These are phyloP conservation scores for Hormaphis cornu DNA, from an alignment of 1,140 invertebrate genomes.

Conservation along the genomic window DNA sequence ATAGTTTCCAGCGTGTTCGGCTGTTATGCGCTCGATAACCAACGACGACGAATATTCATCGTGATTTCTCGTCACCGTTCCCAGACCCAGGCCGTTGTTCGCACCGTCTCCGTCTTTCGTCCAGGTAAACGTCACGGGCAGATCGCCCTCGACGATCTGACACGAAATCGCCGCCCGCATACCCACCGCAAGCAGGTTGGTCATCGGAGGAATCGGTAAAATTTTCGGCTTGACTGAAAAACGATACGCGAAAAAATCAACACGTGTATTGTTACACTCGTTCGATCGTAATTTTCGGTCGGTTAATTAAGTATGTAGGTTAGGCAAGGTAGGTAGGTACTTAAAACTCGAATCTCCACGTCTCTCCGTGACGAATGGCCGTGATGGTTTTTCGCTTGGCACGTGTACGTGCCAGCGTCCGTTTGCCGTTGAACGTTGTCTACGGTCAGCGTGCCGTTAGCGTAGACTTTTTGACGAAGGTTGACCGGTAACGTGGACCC, in stretches of 20 bases:
- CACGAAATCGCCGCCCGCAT: slow-evolving; percentile 87
- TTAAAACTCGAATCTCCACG: slow-evolving; percentile 67
- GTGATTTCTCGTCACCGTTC: slow-evolving; percentile 51
- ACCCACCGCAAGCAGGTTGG: slow-evolving; percentile 71
- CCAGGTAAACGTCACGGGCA: slow-evolving; percentile 80
- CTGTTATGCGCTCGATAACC: slow-evolving; percentile 75
- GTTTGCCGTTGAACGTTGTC: slow-evolving; percentile 67
- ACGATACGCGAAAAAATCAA: slow-evolving; percentile 37
- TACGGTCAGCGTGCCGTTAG: slow-evolving; percentile 77
- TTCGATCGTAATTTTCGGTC: not conserved
- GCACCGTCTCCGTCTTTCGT: slow-evolving; percentile 60
- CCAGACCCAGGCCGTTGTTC: slow-evolving; percentile 40
- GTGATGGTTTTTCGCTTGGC: slow-evolving; percentile 75
- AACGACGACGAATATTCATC: slow-evolving; percentile 82
- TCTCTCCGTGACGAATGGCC: slow-evolving; percentile 67
- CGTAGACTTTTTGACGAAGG: slow-evolving; percentile 73
- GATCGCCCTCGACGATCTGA: slow-evolving; percentile 86
- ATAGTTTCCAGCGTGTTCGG: slow-evolving; percentile 76
- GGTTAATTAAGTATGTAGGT: not conserved
- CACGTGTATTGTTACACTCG: not conserved
- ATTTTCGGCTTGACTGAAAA: slow-evolving; percentile 75
- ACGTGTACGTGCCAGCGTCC: slow-evolving; percentile 77
- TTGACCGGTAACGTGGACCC: slow-evolving; percentile 73
- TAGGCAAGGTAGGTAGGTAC: not conserved
- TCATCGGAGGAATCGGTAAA: slow-evolving; percentile 72